A percentile compares a stretch with the other conserved stretches of the same genome.
Evolutionary conservation across 2,113 vertebrate species (phyloP).

Genomic region (Pao palembangensis): DNA sequence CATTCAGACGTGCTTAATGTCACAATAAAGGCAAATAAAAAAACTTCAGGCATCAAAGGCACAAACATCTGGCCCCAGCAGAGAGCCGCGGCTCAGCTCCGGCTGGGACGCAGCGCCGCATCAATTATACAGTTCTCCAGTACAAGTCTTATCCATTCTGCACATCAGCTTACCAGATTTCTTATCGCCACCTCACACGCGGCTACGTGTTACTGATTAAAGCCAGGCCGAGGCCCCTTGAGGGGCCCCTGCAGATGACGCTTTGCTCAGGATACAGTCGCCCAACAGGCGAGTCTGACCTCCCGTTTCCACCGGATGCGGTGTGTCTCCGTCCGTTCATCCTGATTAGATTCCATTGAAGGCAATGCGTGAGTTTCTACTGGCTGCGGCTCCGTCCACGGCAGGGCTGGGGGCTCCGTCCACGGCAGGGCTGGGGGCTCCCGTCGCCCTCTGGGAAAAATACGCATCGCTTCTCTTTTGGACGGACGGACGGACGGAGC

Average conservation of each 20-base stretch:
- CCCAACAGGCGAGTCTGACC: no score
- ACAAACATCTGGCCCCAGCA: conserved; percentile 16
- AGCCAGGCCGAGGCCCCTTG: background rate
- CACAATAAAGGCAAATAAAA: conserved; percentile 7
- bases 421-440: no score
- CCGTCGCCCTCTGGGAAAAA: no score
- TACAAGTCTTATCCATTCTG: conserved; percentile 19
- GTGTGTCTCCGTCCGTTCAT: no score
- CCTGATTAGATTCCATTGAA: no score
- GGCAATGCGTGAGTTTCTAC: no score
- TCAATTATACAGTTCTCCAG: conserved; percentile 27
- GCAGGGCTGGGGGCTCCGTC: no score
- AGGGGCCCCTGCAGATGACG: conserved; percentile 15
- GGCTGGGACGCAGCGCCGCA: conserved; percentile 20
- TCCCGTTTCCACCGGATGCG: no score
- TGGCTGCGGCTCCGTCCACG: no score
- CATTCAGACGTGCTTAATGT: no score
- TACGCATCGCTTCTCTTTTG: no score
- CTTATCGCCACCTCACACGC: conserved; percentile 39
- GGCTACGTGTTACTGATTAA: conserved; percentile 19
- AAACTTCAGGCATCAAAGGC: conserved; percentile 10
- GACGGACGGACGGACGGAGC: no score
- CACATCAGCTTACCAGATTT: conserved; percentile 24
- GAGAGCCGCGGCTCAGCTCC: conserved; percentile 17
- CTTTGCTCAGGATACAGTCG: background rate